Evolutionary conservation across 2,888 invertebrate species (phyloP), one percentile per base, ranked within the genome.

Genomic region (Temnothorax ravouxi): DNA sequence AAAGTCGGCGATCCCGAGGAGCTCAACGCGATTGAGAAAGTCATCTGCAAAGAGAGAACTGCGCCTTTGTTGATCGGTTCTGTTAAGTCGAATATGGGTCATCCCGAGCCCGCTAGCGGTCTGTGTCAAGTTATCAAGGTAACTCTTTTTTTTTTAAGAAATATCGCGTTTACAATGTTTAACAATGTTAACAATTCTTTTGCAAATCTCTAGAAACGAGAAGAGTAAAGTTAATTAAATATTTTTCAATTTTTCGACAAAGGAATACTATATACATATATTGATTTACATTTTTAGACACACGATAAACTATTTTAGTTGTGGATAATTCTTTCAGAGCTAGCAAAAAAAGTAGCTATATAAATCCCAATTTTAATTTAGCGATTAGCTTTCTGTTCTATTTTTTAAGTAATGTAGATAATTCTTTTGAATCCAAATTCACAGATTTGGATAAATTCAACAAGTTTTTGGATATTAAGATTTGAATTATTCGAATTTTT

Each of bases 1-100:
- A 96, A 95, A 87, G 97, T 98, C 3, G 99, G 99, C 25, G 99
- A 99, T 95, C 99, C 99, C 0, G 98, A 99, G 94, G 99, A 99
- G 95, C 95, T 98, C 81, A 96, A 97, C 89, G 97, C 98, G 0
- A 96, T 99, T 72, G 97, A 98, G 71, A 97, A 97, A 89, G 96
- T 98, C 50, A 97, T 98, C 93, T 97, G 97, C 92, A 96, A 96
- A 5, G 96, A 96, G 34, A 96, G 98, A n/a, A 96, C 96, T 0
- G 97, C 96, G 0, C 97, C 99, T 0, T 96, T 99, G 0, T 95
- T 96, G 97, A 97, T 99, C 84, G 99, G 99, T 1, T 98, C 99
- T 0, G 97, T 99, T 50, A 99, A 99, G 94, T 98, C 99, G 0
- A 99, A 99, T 95, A 96, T 99, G 94, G 99, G 99, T 0, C 99